Conservation (phyloP, 2,888 invertebrate genomes). For the Eristalis arbustorum region DNA sequence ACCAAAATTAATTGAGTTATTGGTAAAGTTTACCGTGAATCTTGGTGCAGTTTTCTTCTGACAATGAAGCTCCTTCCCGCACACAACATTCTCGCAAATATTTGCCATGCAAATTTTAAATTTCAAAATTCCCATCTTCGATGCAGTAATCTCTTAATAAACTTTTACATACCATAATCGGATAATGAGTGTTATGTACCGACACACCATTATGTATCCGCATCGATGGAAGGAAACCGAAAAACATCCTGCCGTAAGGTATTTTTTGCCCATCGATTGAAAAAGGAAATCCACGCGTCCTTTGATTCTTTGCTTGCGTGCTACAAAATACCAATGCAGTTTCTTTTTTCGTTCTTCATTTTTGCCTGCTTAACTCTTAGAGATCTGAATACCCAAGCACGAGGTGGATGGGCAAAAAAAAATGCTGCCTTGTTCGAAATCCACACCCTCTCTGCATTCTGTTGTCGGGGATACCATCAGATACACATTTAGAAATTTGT, state of each 20-base stretch:
- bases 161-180: slow-evolving; percentile 49
- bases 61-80: slow-evolving; percentile 27
- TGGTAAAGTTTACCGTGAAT: slow-evolving; percentile 58
- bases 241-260: background rate
- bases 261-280: background rate
- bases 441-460: slow-evolving; percentile 24
- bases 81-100: slow-evolving; percentile 41
- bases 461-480: slow-evolving; percentile 32
- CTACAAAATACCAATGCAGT: background rate
- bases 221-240: background rate
- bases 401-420: background rate
- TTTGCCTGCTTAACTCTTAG: slow-evolving; percentile 20
- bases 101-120: slow-evolving; percentile 46
- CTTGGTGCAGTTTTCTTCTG: slow-evolving; percentile 1
- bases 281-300: slow-evolving; percentile 28
- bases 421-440: slow-evolving; percentile 26
- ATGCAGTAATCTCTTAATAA: slow-evolving; percentile 62
- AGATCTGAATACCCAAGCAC: slow-evolving; percentile 16
- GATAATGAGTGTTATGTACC: slow-evolving; percentile 51
- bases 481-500: slow-evolving; percentile 43
- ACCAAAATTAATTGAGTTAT: slow-evolving; percentile 61
- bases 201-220: background rate
- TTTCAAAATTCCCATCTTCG: slow-evolving; percentile 29
- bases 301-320: slow-evolving; percentile 22
- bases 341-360: background rate